Evolutionary conservation across 2,797 vertebrate genomes (phyloP), one percentile per base, ranked within the genome.

Genomic region (Ambastaia sidthimunki): DNA sequence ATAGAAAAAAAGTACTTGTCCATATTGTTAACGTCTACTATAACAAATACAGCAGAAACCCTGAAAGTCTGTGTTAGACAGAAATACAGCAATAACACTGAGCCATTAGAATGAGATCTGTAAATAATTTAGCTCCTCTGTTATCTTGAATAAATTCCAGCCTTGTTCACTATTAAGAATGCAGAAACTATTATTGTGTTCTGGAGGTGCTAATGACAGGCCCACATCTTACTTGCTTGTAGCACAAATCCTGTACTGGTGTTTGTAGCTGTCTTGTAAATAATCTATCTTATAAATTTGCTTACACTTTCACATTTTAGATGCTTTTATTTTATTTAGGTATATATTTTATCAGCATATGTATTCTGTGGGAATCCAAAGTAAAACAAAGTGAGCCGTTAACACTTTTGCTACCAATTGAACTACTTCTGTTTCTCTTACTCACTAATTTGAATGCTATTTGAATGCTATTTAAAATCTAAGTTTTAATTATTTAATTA

Each of bases 91-190:
- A 66, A 47, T 54, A 75, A 44, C 48, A 66, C 15, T 2, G 9
- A 31, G 4, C 21, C 47, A 55, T 47, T 18, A 65, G 68, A 18
- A 59, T 31, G 9, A 52, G 44, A 59, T 57, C n/a, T 66, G 34
- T 66, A 69, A 83, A 86, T 80, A 82, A 84, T 84, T 80, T 37
- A 85, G 57, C 23, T 54, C 65, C 31, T 44, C 41, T 31, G 44
- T 48, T 63, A 41, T 11, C 44, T 31, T 18, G 13, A 21, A 41
- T 59, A 65, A 37, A 78, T 11, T 15, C 41, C 63, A 11, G 16
- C 23, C 18, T 5, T 25, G 54, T 65, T 48, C 31, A n/a, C 16
- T 70, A 81, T 72, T 73, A 68, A 72, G 70, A 74, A 81, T 65
- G 50, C 48, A 52, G 34, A 63, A 37, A 60, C 37, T 48, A 9